phyloP scores from a whole-genome alignment of 2,888 invertebrate species.

The Folsomia candida region DNA sequence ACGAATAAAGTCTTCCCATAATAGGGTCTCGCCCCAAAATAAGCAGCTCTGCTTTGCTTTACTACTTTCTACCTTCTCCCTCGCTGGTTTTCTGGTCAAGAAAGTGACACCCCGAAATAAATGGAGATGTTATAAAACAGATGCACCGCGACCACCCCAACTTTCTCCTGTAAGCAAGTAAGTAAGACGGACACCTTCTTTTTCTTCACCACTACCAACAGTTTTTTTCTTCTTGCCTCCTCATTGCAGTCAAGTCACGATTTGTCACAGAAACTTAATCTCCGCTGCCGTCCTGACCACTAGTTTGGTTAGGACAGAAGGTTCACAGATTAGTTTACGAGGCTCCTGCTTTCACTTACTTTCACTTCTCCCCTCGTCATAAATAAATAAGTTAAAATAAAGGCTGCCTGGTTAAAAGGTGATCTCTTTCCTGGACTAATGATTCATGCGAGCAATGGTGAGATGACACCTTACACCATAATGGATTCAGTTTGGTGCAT shows the following conservation, averaged over 20 bases:
- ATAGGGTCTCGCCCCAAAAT: too few species aligned
- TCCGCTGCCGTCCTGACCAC: background rate
- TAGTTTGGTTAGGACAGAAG: background rate
- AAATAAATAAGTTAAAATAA: too few species aligned
- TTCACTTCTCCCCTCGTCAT: too few species aligned
- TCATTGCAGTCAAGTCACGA: constrained; percentile 19
- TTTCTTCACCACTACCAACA: too few species aligned
- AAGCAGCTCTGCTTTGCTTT: background rate
- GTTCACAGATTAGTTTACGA: background rate
- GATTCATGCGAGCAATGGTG: too few species aligned
- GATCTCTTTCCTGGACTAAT: background rate
- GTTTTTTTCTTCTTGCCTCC: too few species aligned
- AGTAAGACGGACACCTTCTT: too few species aligned
- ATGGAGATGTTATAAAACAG: background rate
- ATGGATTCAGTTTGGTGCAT: too few species aligned
- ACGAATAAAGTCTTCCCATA: too few species aligned
- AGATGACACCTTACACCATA: background rate
- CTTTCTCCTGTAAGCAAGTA: too few species aligned
- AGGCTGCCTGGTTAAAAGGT: too few species aligned
- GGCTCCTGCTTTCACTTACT: background rate
- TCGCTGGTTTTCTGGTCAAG: background rate
- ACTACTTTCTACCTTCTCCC: background rate
- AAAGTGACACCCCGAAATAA: background rate
- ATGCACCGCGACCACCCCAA: background rate
- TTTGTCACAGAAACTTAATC: constrained; percentile 19